phyloP scores from a whole-genome alignment of 2,797 vertebrate species.

The Lithobates sylvaticus region DNA sequence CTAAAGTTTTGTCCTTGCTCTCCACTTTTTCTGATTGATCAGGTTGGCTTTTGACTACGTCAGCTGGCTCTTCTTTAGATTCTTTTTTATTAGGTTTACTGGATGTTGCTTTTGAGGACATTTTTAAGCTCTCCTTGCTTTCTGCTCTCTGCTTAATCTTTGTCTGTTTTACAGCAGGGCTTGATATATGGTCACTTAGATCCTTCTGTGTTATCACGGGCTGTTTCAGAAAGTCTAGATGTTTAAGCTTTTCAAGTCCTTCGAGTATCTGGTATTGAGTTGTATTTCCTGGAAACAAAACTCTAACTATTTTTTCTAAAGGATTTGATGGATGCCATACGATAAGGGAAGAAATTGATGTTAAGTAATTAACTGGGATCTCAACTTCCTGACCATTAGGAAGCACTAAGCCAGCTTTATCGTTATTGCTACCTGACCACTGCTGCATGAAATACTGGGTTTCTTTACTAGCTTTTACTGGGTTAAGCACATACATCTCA shows the following conservation, averaged over 20 bases:
- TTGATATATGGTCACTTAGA: slow-evolving; percentile 77
- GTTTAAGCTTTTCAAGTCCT: slow-evolving; percentile 95
- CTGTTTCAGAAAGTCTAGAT: slow-evolving; percentile 94
- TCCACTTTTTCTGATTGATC: slow-evolving; percentile 86
- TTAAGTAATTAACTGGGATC: slow-evolving; percentile 89
- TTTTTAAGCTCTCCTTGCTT: slow-evolving; percentile 94
- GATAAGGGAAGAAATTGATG: slow-evolving; percentile 92
- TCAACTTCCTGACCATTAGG: slow-evolving; percentile 92
- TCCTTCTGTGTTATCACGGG: slow-evolving; percentile 90
- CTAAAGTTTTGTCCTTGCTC: slow-evolving; percentile 86
- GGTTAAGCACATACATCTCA: slow-evolving; percentile 97
- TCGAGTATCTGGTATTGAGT: slow-evolving; percentile 94
- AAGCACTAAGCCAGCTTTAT: slow-evolving; percentile 87
- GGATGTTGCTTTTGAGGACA: slow-evolving; percentile 82
- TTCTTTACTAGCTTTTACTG: slow-evolving; percentile 93
- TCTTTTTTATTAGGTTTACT: slow-evolving; percentile 86
- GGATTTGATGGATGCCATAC: slow-evolving; percentile 98
- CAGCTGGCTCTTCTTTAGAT: slow-evolving; percentile 86
- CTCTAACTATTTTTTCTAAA: slow-evolving; percentile 92
- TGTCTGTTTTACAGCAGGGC: slow-evolving; percentile 86
- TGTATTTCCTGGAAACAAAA: slow-evolving; percentile 95
- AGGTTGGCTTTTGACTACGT: slow-evolving; percentile 79
- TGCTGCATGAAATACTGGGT: slow-evolving; percentile 96
- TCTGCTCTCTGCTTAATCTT: slow-evolving; percentile 92
- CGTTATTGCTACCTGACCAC: slow-evolving; percentile 91